Evolutionary conservation across 2,797 vertebrate species (phyloP), one percentile per base, ranked within the genome.

Genomic region (Melanotaenia nigrans): DNA sequence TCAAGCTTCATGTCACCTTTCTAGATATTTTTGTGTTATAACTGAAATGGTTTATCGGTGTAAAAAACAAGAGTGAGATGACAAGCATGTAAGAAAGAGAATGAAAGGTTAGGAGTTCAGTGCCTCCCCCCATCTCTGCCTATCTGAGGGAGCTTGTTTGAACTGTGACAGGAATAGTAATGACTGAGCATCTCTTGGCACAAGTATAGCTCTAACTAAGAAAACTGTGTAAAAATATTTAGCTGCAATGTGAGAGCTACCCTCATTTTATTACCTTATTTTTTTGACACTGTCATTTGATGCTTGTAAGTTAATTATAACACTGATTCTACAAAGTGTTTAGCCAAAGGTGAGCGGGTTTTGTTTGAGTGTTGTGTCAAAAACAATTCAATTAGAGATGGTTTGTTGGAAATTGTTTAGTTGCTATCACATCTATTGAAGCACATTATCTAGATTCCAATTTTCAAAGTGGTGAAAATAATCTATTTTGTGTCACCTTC

Each of bases 91-190:
- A 60, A 45, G 38, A 71, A 75, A 60, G 30, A 54, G 61, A 80
- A 82, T 75, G 61, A 87, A 85, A 89, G 82, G 82, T 87, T 82
- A 77, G 70, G 72, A 84, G 85, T 84, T 81, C 84, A 79, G 55
- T 22, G 54, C 57, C 61, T 71, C 70, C 51, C 65, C 49, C 22
- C 60, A 5, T 84, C 70, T 83, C 73, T 68, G 60, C 69, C 71
- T 65, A 55, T 65, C 65, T 75, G 64, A 59, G 87, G 65, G 65
- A 75, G 79, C 59, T 51, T 36, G 79, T 76, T 77, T 84, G 77
- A 85, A 79, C 78, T 84, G 83, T 85, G 90, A 84, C 56, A 53
- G 68, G 85, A 92, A 93, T 89, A 87, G 66, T 77, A 85, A 92
- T 87, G 61, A 78, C 36, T 56, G 65, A 78, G 38, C 62, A 78